Base-by-base conservation (phyloP, 2,797 vertebrate species). In the Aythya fuligula region DNA sequence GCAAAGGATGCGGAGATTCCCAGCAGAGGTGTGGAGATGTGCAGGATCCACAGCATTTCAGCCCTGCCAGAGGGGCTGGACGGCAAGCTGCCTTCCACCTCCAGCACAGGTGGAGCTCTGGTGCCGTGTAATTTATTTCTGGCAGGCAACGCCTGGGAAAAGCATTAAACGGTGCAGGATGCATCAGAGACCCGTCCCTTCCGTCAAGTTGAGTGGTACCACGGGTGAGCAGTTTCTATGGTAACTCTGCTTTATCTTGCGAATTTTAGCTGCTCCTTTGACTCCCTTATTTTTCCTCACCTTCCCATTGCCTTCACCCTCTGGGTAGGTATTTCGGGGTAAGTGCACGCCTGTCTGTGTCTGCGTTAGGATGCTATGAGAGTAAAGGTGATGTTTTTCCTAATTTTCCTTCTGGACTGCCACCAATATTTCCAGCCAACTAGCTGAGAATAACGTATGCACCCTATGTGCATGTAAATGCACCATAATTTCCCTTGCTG, bases 371-470 rank as follows among this genome's bases (percentile, higher is more conserved):
- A 60, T 28, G 21, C 34, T 24, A 2, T 15, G 32, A 28, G 38
- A 14, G 17, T 19, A 20, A 30, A 61, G 22, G 9, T 4, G 10
- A 61, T 47, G 20, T n/a, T 39, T 58, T 28, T 28, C 74, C 39
- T 11, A 0, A 30, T 49, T 78, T 71, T n/a, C 20, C 49, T 34
- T 36, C 38, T 5, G n/a, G 57, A 10, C 17, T 4, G 47, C 6
- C 2, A 28, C 18, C n/a, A 20, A n/a, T 39, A 30, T 61, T 15
- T 34, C 28, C 2, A 1, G 51, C 18, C 14, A 2, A 1, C 3
- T 22, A 8, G 2, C 10, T 4, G 19, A 12, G 61, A 32, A 38
- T 17, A 67, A 53, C 3, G 0, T 14, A 16, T 0, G 25, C 0
- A 13, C 30, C 41, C 58, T 7, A 8, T 1, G 11, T 41, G 12